Conservation (phyloP, 2,888 invertebrate species). For the Augochlorella aurata region DNA sequence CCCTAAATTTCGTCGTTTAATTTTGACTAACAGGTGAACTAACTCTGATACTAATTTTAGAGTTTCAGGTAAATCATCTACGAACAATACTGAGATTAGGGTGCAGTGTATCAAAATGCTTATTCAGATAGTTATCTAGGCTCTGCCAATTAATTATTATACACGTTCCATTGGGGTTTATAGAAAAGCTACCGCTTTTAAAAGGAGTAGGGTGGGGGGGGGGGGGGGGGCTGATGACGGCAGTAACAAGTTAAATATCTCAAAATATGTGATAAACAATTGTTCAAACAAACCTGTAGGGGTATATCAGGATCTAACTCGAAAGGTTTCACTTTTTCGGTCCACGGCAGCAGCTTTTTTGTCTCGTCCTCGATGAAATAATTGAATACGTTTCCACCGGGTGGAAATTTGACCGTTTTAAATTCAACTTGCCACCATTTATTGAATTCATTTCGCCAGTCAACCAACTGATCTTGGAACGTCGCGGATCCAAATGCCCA, state of each 20-base stretch:
- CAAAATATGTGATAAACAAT: not conserved
- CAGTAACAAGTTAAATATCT: too few relatives aligned
- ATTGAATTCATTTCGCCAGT: constrained; percentile 96
- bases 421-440: constrained; percentile 98
- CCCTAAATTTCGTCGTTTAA: not conserved
- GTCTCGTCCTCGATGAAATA: constrained; percentile 94
- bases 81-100: not conserved
- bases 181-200: too few relatives aligned
- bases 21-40: not conserved
- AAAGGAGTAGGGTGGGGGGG: too few relatives aligned
- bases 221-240: too few relatives aligned
- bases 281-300: constrained; percentile 86
- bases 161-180: too few relatives aligned
- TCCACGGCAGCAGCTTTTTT: constrained; percentile 94
- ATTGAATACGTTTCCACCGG: constrained; percentile 92
- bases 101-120: too few relatives aligned
- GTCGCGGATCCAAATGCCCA: constrained; percentile 97
- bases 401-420: constrained; percentile 94
- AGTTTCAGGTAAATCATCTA: not conserved
- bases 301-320: constrained; percentile 94
- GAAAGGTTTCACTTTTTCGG: constrained; percentile 89
- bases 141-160: too few relatives aligned
- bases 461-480: constrained; percentile 94
- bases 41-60: not conserved
- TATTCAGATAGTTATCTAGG: too few relatives aligned